phyloP scores from a whole-genome alignment of 2,797 vertebrate species.

The Pampus argenteus region DNA sequence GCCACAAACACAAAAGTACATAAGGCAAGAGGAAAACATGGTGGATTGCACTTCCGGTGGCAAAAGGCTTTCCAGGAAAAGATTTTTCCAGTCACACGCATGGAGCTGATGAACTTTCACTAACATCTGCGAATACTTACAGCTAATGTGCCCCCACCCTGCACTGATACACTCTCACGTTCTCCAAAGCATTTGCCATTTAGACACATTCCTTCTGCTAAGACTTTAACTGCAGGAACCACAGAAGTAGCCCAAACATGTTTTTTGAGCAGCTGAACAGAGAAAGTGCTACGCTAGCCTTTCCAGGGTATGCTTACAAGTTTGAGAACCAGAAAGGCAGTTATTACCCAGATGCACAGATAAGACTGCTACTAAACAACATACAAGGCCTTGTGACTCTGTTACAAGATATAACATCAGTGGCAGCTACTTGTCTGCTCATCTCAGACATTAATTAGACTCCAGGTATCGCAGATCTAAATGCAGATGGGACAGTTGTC shows the following conservation, averaged over 20 bases:
- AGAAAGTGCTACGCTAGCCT: constrained; percentile 78
- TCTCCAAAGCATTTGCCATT: constrained; percentile 81
- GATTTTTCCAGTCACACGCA: constrained; percentile 74
- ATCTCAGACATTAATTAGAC: constrained; percentile 16
- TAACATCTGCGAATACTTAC: constrained; percentile 87
- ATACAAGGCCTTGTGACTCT: constrained; percentile 20
- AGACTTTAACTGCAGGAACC: constrained; percentile 80
- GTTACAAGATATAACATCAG: constrained; percentile 35
- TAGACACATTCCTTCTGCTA: constrained; percentile 84
- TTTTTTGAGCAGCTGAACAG: constrained; percentile 69
- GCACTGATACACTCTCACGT: constrained; percentile 78
- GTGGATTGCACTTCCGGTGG: constrained; percentile 68
- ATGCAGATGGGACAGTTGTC: neutral
- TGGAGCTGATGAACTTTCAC: constrained; percentile 82
- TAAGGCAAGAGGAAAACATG: constrained; percentile 69
- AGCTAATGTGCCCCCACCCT: constrained; percentile 79
- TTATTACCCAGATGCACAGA: constrained; percentile 62
- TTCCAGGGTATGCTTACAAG: constrained; percentile 74
- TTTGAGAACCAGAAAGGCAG: constrained; percentile 57
- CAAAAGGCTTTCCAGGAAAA: constrained; percentile 76
- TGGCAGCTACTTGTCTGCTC: constrained; percentile 4
- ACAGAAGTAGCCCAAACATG: constrained; percentile 85
- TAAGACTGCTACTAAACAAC: constrained; percentile 40
- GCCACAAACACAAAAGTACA: constrained; percentile 76
- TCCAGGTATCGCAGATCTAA: neutral